Percentiles rank a stretch among this genome's conserved stretches.
These are phyloP conservation scores for Venturia canescens DNA, from an alignment of 1,140 invertebrate genomes.

Conservation along the genomic window DNA sequence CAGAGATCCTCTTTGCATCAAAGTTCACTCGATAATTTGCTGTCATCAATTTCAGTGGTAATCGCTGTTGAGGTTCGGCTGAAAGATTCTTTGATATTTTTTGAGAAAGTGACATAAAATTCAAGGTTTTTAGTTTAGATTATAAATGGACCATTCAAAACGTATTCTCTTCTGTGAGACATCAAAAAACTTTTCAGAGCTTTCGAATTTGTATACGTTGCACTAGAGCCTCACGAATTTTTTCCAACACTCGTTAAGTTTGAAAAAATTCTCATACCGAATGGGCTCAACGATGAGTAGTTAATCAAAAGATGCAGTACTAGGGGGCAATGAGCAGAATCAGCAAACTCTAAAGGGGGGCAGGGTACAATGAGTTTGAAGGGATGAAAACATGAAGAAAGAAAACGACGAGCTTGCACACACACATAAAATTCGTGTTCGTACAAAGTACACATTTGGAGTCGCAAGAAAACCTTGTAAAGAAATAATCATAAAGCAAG, in stretches of 20 bases:
- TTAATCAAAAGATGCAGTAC: slow-evolving; percentile 14
- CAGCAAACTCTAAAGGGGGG: neutral
- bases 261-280: slow-evolving; percentile 21
- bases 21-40: too few species aligned
- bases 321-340: neutral
- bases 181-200: too few species aligned
- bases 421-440: slow-evolving; percentile 23
- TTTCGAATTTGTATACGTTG: too few species aligned
- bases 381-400: neutral
- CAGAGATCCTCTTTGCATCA: too few species aligned
- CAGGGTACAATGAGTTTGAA: neutral
- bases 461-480: neutral
- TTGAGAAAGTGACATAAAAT: too few species aligned
- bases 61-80: too few species aligned
- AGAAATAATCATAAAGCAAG: slow-evolving; percentile 62
- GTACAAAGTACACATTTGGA: neutral
- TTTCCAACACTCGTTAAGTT: neutral
- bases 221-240: too few species aligned
- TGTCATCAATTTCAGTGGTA: too few species aligned
- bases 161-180: too few species aligned
- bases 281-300: neutral
- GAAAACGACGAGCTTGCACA: slow-evolving; percentile 26
- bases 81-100: too few species aligned
- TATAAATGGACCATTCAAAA: too few species aligned
- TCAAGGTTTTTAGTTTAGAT: too few species aligned